Conservation (phyloP, 1,140 invertebrate species). For the Achatina immaculata region DNA sequence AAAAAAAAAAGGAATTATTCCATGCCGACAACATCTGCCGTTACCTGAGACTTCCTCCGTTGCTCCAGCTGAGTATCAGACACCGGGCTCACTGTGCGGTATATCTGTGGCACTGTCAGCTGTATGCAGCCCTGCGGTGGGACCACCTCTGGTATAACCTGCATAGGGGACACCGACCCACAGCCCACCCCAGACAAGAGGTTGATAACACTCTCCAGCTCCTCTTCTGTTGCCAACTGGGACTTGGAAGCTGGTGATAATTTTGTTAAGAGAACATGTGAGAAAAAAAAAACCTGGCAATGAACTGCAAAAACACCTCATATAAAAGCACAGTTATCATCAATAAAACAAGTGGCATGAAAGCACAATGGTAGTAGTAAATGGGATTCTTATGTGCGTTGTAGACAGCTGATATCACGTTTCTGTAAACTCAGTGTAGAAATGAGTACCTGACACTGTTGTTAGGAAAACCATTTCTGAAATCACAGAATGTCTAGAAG, state of each 20-base stretch:
- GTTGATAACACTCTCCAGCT: conserved; percentile 66
- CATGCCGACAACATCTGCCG: not conserved
- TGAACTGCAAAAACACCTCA: too few relatives aligned
- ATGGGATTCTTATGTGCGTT: too few relatives aligned
- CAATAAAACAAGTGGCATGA: too few relatives aligned
- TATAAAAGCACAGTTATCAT: too few relatives aligned
- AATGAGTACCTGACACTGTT: too few relatives aligned
- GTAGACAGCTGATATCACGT: too few relatives aligned
- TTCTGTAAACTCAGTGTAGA: too few relatives aligned
- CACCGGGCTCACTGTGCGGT: conserved; percentile 44
- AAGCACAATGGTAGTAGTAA: too few relatives aligned
- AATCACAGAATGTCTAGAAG: too few relatives aligned
- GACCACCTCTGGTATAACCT: conserved; percentile 37
- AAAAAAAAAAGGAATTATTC: too few relatives aligned
- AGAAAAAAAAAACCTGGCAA: too few relatives aligned
- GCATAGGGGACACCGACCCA: conserved; percentile 27
- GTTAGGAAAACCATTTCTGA: too few relatives aligned
- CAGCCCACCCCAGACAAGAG: conserved; percentile 55
- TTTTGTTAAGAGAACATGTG: not conserved
- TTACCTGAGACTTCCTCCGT: conserved; percentile 37
- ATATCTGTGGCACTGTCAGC: conserved; percentile 52
- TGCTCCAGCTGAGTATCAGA: conserved; percentile 47
- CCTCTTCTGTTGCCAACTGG: conserved; percentile 62
- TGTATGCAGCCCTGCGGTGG: conserved; percentile 38
- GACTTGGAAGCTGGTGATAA: conserved; percentile 7